Evolutionary conservation across 2,113 vertebrate species (phyloP).

Genomic region (Larimichthys crocea): DNA sequence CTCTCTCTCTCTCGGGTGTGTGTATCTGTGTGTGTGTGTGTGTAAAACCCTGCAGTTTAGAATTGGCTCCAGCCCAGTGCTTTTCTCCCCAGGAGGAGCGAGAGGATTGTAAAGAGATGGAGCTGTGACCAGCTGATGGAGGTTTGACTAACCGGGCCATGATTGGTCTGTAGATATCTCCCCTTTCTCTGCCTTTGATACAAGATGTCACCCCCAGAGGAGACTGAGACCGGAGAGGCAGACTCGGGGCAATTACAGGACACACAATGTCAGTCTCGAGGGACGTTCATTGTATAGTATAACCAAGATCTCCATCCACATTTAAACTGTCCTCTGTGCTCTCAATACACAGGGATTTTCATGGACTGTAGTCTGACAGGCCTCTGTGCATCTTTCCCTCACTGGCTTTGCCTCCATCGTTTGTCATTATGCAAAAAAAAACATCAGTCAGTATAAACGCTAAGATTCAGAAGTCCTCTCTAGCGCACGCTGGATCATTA

Average conservation of each 20-base stretch:
- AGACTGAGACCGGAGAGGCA: slow-evolving; percentile 42
- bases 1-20: neutral
- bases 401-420: slow-evolving; percentile 28
- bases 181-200: slow-evolving; percentile 61
- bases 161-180: slow-evolving; percentile 70
- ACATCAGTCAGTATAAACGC: slow-evolving; percentile 9
- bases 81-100: slow-evolving; percentile 61
- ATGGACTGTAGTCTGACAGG: slow-evolving; percentile 2
- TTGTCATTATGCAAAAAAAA: slow-evolving; percentile 40
- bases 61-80: slow-evolving; percentile 69
- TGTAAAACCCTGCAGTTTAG: slow-evolving; percentile 61
- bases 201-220: slow-evolving; percentile 56
- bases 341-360: neutral
- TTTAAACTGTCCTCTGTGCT: slow-evolving; percentile 41
- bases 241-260: slow-evolving; percentile 64
- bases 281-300: slow-evolving; percentile 47
- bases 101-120: slow-evolving; percentile 65
- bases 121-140: slow-evolving; percentile 69
- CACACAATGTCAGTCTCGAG: slow-evolving; percentile 53
- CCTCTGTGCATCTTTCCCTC: neutral
- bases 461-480: slow-evolving; percentile 47
- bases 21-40: slow-evolving; percentile 10
- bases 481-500: slow-evolving; percentile 19
- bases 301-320: slow-evolving; percentile 45
- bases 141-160: slow-evolving; percentile 54